Conservation (phyloP, 2,797 vertebrate genomes). For the Liparis tanakae region DNA sequence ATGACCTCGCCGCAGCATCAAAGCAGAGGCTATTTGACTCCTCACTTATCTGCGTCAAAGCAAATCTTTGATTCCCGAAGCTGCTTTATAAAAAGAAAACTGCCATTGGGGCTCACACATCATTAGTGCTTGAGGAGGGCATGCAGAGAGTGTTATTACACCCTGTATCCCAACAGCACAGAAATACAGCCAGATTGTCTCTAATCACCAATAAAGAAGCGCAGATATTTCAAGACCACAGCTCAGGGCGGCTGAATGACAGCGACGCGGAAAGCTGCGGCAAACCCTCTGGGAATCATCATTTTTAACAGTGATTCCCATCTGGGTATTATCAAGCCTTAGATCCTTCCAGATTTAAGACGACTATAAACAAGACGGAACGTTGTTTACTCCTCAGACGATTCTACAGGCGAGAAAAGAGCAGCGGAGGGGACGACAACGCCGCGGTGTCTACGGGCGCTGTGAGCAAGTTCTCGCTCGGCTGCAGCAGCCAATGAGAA, state of each 20-base stretch:
- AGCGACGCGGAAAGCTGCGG: constrained; percentile 28
- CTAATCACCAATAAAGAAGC: constrained; percentile 59
- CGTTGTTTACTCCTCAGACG: constrained; percentile 60
- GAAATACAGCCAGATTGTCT: constrained; percentile 48
- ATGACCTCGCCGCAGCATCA: constrained; percentile 67
- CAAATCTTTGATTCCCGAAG: constrained; percentile 42
- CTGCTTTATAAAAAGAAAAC: constrained; percentile 24
- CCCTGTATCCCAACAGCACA: constrained; percentile 38
- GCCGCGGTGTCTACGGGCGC: constrained; percentile 2
- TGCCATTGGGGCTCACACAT: constrained; percentile 49
- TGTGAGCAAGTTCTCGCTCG: constrained; percentile 6
- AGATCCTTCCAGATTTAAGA: constrained; percentile 46
- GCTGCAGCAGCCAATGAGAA: constrained; percentile 29
- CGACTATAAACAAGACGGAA: constrained; percentile 58
- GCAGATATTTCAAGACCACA: constrained; percentile 49
- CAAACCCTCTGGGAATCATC: constrained; percentile 45
- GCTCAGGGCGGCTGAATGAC: constrained; percentile 51
- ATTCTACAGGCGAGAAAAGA: constrained; percentile 37
- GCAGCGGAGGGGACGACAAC: constrained; percentile 14
- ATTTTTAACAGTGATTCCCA: constrained; percentile 45
- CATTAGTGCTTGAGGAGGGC: constrained; percentile 52
- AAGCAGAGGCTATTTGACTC: constrained; percentile 65
- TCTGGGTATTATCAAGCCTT: constrained; percentile 46
- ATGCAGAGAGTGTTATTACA: constrained; percentile 56
- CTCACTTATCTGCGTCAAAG: constrained; percentile 62